Conservation (phyloP, 2,888 invertebrate genomes). For the Ophioninae sp. region DNA sequence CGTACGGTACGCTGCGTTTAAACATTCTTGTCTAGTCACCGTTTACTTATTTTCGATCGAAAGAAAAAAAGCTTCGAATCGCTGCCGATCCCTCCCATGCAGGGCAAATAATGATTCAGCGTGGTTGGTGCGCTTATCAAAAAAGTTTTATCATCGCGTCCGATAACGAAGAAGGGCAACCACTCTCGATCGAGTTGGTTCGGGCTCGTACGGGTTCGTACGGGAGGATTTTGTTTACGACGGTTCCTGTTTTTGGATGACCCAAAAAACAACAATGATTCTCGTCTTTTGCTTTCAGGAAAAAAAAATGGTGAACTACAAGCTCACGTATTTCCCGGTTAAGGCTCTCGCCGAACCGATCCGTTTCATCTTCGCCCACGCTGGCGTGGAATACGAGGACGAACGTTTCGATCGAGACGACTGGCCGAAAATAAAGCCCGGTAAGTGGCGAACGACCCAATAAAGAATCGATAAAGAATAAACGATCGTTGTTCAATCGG, state of each 20-base stretch:
- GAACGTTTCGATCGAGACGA: conserved; percentile 73
- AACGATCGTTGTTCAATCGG: not conserved
- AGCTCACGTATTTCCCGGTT: conserved; percentile 80
- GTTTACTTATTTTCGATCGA: too few species aligned
- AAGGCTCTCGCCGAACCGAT: conserved; percentile 80
- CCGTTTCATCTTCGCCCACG: conserved; percentile 77
- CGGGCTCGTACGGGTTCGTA: too few species aligned
- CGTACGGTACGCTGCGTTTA: not conserved
- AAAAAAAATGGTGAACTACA: conserved; percentile 74
- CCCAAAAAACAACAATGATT: not conserved
- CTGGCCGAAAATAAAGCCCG: conserved; percentile 72
- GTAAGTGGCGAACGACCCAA: conserved; percentile 63
- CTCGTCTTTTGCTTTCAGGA: conserved; percentile 11
- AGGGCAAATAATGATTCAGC: too few species aligned
- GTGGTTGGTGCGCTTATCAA: too few species aligned
- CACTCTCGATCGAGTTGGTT: too few species aligned
- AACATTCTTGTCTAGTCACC: not conserved
- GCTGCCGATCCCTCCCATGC: too few species aligned
- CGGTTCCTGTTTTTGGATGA: not conserved
- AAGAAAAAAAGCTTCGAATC: too few species aligned
- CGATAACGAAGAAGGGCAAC: too few species aligned
- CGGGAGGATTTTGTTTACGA: too few species aligned
- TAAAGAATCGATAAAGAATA: not conserved
- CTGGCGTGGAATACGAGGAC: conserved; percentile 80
- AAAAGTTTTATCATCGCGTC: too few species aligned